A percentile compares a stretch with the other conserved stretches of the same genome.
Conservation (phyloP, 2,797 vertebrate species). For the Dryobates pubescens region DNA sequence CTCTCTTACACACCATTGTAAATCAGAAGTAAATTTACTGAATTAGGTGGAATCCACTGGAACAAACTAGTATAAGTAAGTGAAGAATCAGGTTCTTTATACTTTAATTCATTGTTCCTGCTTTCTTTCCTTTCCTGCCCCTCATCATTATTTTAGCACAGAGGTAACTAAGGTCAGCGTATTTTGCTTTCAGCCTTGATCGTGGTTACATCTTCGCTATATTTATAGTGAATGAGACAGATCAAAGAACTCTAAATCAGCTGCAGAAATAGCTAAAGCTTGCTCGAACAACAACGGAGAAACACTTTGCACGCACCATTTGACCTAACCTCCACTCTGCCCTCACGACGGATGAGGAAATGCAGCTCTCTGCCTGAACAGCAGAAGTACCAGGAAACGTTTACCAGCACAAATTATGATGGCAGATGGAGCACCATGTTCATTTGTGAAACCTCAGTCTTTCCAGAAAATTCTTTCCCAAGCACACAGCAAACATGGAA, state of each 20-base stretch:
- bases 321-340: constrained; percentile 58
- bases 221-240: constrained; percentile 52
- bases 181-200: constrained; percentile 40
- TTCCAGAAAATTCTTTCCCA: neutral
- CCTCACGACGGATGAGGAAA: constrained; percentile 38
- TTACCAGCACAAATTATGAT: constrained; percentile 14
- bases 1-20: neutral
- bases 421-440: neutral
- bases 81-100: constrained; percentile 12
- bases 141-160: constrained; percentile 34
- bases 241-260: constrained; percentile 57
- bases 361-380: constrained; percentile 33
- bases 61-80: neutral
- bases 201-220: constrained; percentile 17
- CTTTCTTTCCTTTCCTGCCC: neutral
- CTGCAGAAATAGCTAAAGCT: constrained; percentile 49
- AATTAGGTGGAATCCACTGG: neutral
- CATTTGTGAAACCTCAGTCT: neutral
- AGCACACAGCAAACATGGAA: neutral
- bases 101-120: neutral
- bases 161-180: constrained; percentile 33
- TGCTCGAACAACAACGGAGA: constrained; percentile 49
- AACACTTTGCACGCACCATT: constrained; percentile 36
- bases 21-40: constrained; percentile 18
- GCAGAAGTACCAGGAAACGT: constrained; percentile 49